phyloP scores from a whole-genome alignment of 2,888 invertebrate genomes.

The Lasioglossum zephyrum region DNA sequence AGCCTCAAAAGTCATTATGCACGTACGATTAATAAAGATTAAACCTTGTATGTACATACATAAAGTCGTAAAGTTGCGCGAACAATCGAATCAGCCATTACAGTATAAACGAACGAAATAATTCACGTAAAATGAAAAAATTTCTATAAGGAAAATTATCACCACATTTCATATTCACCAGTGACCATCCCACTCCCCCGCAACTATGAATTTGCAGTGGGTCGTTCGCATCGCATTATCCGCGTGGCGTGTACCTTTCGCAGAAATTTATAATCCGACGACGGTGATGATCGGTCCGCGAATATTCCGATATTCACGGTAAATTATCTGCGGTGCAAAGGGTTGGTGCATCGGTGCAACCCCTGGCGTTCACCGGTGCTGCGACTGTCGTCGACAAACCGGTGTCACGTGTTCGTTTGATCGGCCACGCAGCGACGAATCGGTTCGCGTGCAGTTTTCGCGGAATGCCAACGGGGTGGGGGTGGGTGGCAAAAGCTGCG shows the following conservation, averaged over 20 bases:
- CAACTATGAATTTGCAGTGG: neutral
- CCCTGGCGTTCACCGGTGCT: slow-evolving; percentile 2
- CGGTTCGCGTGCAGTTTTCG: slow-evolving; percentile 29
- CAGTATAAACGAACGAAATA: neutral
- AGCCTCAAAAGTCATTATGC: neutral
- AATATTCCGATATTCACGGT: slow-evolving; percentile 58
- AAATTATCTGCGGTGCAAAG: slow-evolving; percentile 50
- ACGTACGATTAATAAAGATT: neutral
- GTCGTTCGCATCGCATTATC: slow-evolving; percentile 4
- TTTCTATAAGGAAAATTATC: neutral
- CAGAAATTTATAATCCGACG: slow-evolving; percentile 53
- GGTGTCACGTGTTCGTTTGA: slow-evolving; percentile 58
- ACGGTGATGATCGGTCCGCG: slow-evolving; percentile 42
- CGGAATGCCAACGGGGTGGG: neutral
- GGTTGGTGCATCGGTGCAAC: neutral
- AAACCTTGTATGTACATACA: neutral
- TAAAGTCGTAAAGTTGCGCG: neutral
- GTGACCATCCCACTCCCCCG: slow-evolving; percentile 15
- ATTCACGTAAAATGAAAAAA: neutral
- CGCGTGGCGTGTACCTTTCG: slow-evolving; percentile 24
- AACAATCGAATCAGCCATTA: neutral
- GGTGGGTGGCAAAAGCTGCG: neutral
- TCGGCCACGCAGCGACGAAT: slow-evolving; percentile 35
- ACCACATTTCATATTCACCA: neutral
- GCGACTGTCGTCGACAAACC: slow-evolving; percentile 47